Conservation (phyloP, 2,797 vertebrate genomes). For the Urosaurus nigricauda region DNA sequence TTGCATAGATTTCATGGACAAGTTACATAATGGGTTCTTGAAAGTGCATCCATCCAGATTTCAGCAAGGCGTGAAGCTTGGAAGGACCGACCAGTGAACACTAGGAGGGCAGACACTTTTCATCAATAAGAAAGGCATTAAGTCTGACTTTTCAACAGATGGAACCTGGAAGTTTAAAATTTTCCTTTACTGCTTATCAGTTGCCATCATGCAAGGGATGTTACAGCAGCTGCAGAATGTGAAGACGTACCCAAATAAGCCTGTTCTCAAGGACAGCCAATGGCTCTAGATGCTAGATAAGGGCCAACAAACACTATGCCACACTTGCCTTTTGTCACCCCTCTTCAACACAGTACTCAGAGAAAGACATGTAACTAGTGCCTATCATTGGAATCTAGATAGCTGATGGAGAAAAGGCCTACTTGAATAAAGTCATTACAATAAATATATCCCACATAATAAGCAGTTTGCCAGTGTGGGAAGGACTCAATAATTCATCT, state of each 20-base stretch:
- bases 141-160: slow-evolving; percentile 34
- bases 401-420: background rate
- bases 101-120: background rate
- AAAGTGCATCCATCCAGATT: background rate
- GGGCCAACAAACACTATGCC: slow-evolving; percentile 62
- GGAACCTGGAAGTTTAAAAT: slow-evolving; percentile 6
- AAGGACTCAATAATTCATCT: background rate
- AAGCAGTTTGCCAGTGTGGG: background rate
- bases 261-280: slow-evolving; percentile 36
- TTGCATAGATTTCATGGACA: slow-evolving; percentile 3
- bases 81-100: background rate
- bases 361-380: background rate
- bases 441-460: slow-evolving; percentile 9
- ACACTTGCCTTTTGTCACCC: slow-evolving; percentile 69
- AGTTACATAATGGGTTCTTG: fast-evolving
- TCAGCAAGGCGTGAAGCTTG: background rate
- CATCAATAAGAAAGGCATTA: background rate
- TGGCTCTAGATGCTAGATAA: slow-evolving; percentile 55
- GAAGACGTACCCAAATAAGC: slow-evolving; percentile 41
- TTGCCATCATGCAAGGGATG: slow-evolving; percentile 45
- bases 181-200: slow-evolving; percentile 44
- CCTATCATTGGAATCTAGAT: background rate
- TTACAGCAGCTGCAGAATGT: slow-evolving; percentile 55
- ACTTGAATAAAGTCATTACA: background rate
- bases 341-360: slow-evolving; percentile 33